Conservation (phyloP, 2,888 invertebrate genomes). For the Hemaris fuciformis region DNA sequence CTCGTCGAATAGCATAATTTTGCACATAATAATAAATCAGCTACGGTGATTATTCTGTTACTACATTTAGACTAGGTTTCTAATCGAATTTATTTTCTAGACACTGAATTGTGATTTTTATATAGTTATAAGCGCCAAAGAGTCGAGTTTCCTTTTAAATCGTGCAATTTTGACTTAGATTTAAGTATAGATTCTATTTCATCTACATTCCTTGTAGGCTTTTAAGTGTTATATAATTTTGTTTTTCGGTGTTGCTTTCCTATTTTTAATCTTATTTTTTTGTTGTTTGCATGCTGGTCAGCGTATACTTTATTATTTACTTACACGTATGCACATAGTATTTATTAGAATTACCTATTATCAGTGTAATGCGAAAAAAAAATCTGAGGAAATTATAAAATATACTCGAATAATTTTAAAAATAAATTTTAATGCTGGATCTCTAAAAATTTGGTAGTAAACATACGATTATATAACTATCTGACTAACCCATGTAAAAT, state of each 20-base stretch:
- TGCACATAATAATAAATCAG: constrained; percentile 47
- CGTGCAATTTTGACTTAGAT: constrained; percentile 67
- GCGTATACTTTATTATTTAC: constrained; percentile 37
- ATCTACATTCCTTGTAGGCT: constrained; percentile 47
- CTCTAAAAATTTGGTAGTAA: neutral
- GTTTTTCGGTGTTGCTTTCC: constrained; percentile 46
- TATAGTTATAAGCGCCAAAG: constrained; percentile 73
- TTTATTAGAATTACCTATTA: neutral
- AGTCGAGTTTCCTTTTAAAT: constrained; percentile 60
- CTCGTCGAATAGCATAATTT: constrained; percentile 37
- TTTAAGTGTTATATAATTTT: constrained; percentile 50
- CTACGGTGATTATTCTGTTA: constrained; percentile 50
- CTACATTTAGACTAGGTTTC: constrained; percentile 42
- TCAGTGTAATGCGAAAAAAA: neutral
- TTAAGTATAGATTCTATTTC: constrained; percentile 49
- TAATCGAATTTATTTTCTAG: constrained; percentile 59
- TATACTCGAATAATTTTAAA: constrained; percentile 40
- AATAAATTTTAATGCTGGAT: constrained; percentile 41
- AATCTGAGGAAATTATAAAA: neutral
- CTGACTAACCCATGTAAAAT: constrained; percentile 28
- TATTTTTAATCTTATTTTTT: constrained; percentile 34
- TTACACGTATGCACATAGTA: neutral
- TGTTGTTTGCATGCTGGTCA: constrained; percentile 62
- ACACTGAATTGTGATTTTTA: constrained; percentile 60
- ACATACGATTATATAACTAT: neutral